Base-by-base conservation (phyloP, 2,797 vertebrate genomes). In the Eidolon dupreanum region DNA sequence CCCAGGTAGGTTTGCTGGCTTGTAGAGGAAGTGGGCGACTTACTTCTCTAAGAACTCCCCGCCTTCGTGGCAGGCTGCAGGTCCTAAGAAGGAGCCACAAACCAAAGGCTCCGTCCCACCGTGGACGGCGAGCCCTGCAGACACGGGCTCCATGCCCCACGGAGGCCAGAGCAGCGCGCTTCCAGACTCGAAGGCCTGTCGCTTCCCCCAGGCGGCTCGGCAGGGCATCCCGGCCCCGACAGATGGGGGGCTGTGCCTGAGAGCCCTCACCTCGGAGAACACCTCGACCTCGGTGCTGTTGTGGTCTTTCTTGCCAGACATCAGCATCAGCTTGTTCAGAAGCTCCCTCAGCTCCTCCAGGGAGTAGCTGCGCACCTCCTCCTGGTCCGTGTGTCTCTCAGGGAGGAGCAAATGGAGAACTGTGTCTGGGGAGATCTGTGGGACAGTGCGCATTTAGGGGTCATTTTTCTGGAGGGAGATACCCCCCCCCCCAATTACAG, bases 321-420 rank as follows among this genome's bases (percentile, higher is more conserved):
- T 99, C 16, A 99, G 99, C 99, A 99, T 99, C 71, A 99, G 98
- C 94, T 99, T 99, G 98, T 99, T 99, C 97, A 99, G 98, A 70
- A 99, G 98, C 33, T 99, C 99, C 7, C 98, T 98, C 36, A 99
- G 98, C 70, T 99, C 99, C 28, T 99, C 99, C 6, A 99, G 98
- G 0, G 99, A 99, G 95, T 99, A 99, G 15, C 57, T 71, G 36
- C 99, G 98, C 0, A 75, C 90, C 31, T 98, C 96, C 24, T 78
- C 92, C 0, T 83, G 75, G 0, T 95, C 98, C 5, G 98, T 98
- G 1, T 98, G 98, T 41, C 98, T 98, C 89, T 99, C 99, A 0
- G 95, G 98, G n/a, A 99, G 99, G 71, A 97, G 97, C 88, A 99
- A 97, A 95, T 26, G 93, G 74, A 99, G 94, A 31, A 99, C 99